These are phyloP conservation scores for Natator depressus DNA, from an alignment of 2,113 vertebrate genomes.

Conservation along the genomic window DNA sequence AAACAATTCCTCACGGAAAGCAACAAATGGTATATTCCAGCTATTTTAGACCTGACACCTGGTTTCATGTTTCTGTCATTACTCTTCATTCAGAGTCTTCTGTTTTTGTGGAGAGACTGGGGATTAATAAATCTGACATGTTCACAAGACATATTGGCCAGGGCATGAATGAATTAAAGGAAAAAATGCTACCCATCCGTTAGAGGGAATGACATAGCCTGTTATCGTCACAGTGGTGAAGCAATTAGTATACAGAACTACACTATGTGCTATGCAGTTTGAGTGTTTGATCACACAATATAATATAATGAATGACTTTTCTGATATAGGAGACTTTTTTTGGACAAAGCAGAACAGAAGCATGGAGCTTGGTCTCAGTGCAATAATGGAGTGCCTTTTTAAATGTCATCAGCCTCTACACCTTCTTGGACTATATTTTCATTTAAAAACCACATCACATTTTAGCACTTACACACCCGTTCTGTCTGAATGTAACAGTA, in stretches of 20 bases:
- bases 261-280: neutral
- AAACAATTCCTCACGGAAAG: neutral
- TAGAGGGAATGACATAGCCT: neutral
- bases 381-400: neutral
- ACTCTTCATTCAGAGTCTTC: neutral
- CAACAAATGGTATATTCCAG: neutral
- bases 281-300: neutral
- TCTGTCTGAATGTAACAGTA: neutral
- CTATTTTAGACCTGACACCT: neutral
- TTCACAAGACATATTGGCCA: neutral
- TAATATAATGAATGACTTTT: neutral
- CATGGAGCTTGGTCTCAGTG: neutral
- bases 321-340: neutral
- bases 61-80: neutral
- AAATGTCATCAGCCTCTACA: neutral
- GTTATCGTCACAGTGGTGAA: neutral
- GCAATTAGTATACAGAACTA: neutral
- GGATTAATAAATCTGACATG: neutral
- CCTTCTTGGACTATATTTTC: neutral
- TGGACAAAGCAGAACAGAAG: neutral
- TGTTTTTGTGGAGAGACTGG: neutral
- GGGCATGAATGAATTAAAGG: neutral
- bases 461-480: rapidly evolving
- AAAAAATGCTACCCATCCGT: neutral
- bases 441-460: neutral